Evolutionary conservation across 2,888 invertebrate genomes (phyloP).

Genomic region (Gonocerus acuteangulatus): DNA sequence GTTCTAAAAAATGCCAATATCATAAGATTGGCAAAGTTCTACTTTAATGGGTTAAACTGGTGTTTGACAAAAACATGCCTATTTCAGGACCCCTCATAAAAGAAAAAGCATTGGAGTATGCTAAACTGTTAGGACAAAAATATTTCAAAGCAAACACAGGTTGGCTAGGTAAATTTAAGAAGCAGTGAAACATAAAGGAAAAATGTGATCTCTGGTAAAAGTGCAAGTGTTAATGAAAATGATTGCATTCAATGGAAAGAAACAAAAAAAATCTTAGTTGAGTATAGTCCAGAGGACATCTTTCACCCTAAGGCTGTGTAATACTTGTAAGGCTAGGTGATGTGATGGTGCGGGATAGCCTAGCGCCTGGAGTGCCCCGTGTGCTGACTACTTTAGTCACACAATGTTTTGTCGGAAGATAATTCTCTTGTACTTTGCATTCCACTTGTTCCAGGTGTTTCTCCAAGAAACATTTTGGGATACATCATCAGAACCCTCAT

Average conservation of each 20-base stretch:
- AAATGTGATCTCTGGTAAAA: background rate
- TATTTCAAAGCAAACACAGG: background rate
- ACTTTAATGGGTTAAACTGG: background rate
- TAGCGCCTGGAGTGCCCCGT: too few species aligned
- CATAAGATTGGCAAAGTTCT: background rate
- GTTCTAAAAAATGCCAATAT: background rate
- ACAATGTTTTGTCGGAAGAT: too few species aligned
- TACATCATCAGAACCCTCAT: too few species aligned
- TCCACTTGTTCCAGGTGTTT: too few species aligned
- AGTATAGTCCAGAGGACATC: too few species aligned
- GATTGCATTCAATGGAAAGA: background rate
- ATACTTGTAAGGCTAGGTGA: too few species aligned
- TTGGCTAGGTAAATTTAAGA: background rate
- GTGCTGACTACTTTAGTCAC: too few species aligned
- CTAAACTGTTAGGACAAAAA: background rate
- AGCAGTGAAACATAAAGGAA: background rate
- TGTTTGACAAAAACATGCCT: background rate
- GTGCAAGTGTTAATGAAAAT: background rate
- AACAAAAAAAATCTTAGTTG: too few species aligned
- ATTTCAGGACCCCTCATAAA: background rate
- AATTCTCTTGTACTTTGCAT: too few species aligned
- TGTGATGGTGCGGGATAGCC: too few species aligned
- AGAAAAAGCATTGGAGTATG: background rate
- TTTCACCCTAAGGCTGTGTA: too few species aligned
- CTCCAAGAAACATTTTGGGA: too few species aligned